Conservation (phyloP, 2,113 vertebrate genomes). For the Sinocyclocheilus maitianheensis region DNA sequence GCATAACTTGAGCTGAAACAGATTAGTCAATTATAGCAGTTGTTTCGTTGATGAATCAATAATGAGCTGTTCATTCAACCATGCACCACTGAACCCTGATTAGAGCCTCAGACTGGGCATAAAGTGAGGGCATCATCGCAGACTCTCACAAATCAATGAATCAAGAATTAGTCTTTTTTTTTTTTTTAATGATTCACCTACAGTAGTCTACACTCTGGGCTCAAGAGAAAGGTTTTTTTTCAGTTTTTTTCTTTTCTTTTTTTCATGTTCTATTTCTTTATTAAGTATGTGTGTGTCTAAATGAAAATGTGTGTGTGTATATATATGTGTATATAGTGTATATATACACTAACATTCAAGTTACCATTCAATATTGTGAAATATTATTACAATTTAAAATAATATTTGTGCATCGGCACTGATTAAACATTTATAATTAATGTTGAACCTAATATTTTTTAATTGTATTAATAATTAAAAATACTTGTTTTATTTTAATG, state of each 20-base stretch:
- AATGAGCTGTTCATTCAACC: conserved; percentile 60
- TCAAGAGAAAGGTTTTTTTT: background rate
- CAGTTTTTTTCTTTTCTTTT: no score
- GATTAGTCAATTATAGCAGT: conserved; percentile 56
- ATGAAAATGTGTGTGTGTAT: no score
- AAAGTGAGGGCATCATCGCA: conserved; percentile 51
- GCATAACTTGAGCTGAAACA: conserved; percentile 43
- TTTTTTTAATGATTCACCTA: background rate
- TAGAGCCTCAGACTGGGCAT: conserved; percentile 45
- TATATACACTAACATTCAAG: no score
- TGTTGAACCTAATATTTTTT: background rate
- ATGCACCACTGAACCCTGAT: conserved; percentile 58
- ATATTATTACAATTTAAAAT: no score
- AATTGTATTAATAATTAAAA: background rate
- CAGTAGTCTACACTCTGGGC: background rate
- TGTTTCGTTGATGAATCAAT: conserved; percentile 64
- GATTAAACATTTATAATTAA: no score
- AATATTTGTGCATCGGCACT: no score
- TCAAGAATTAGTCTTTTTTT: conserved; percentile 42
- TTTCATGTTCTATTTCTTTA: no score
- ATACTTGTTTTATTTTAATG: background rate
- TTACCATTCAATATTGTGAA: no score
- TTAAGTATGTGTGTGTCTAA: no score
- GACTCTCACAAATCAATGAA: conserved; percentile 54
- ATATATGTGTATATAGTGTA: no score